phyloP scores from a whole-genome alignment of 2,888 invertebrate genomes.

The Neoascia interrupta region DNA sequence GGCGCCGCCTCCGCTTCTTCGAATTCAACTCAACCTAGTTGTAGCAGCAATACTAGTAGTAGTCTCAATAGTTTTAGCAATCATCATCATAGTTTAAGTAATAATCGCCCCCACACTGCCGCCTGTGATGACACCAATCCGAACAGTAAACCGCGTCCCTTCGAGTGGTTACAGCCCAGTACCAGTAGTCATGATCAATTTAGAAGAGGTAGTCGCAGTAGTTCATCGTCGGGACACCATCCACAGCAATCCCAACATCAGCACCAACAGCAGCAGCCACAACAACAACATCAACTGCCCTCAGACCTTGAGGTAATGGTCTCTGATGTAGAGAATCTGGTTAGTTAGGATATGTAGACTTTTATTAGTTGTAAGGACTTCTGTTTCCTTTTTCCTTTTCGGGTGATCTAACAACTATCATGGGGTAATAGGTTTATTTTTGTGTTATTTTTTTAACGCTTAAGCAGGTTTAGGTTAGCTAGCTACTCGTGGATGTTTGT shows the following conservation, averaged over 20 bases:
- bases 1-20: conserved; percentile 25
- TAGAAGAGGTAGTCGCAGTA: conserved; percentile 71
- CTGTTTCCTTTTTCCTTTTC: conserved; percentile 21
- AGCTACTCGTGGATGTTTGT: conserved; percentile 4
- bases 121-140: conserved; percentile 70
- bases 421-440: too few species aligned
- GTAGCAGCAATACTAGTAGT: conserved; percentile 65
- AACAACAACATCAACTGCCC: conserved; percentile 74
- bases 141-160: conserved; percentile 52
- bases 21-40: conserved; percentile 59
- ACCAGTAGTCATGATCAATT: conserved; percentile 52
- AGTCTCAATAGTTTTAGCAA: conserved; percentile 69
- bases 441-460: neutral
- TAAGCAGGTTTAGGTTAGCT: conserved; percentile 4
- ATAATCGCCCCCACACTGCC: conserved; percentile 72
- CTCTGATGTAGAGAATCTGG: conserved; percentile 79
- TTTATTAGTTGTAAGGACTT: conserved; percentile 23
- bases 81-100: conserved; percentile 69
- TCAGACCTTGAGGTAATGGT: conserved; percentile 79
- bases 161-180: conserved; percentile 55
- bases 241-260: conserved; percentile 43
- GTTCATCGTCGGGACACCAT: conserved; percentile 56
- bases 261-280: conserved; percentile 43
- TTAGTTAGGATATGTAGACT: conserved; percentile 75
- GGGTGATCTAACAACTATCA: too few species aligned